Percentiles rank a stretch among this genome's conserved stretches.
Conservation (phyloP, 2,113 vertebrate genomes). For the Oreotrochilus melanogaster region DNA sequence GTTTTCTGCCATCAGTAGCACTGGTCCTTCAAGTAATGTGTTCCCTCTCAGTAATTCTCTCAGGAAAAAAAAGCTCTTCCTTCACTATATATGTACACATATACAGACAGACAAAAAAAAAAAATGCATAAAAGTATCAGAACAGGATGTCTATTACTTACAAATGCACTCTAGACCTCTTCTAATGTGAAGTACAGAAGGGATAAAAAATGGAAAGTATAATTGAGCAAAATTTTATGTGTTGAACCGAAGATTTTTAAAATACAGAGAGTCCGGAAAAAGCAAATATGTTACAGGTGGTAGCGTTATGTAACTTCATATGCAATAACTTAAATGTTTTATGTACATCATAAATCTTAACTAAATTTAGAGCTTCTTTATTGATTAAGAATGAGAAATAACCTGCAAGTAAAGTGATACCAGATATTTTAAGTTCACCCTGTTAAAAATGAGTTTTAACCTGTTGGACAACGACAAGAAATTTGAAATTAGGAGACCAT, state of each 20-base stretch:
- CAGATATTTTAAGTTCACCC: conserved; percentile 37
- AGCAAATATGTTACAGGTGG: conserved; percentile 73
- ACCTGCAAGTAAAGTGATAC: conserved; percentile 29
- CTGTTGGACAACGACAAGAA: conserved; percentile 41
- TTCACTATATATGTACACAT: neutral
- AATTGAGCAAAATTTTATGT: conserved; percentile 60
- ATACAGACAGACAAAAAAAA: neutral
- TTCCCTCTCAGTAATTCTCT: neutral
- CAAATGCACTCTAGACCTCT: conserved; percentile 10
- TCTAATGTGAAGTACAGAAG: conserved; percentile 35
- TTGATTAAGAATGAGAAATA: conserved; percentile 45
- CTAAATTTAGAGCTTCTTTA: conserved; percentile 61
- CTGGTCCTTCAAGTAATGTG: neutral
- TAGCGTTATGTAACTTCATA: conserved; percentile 53
- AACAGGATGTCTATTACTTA: conserved; percentile 3
- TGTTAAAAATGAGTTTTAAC: conserved; percentile 41
- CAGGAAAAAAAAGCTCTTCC: neutral
- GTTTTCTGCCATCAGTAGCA: neutral
- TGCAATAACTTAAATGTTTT: conserved; percentile 63
- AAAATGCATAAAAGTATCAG: neutral
- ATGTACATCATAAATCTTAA: conserved; percentile 61
- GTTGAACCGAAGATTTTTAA: conserved; percentile 52
- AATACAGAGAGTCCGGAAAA: conserved; percentile 62
- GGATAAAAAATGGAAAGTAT: conserved; percentile 8
- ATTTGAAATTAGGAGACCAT: conserved; percentile 43